Evolutionary conservation across 2,113 vertebrate species (phyloP), one percentile per base, ranked within the genome.

Genomic region (Setophaga petechia): DNA sequence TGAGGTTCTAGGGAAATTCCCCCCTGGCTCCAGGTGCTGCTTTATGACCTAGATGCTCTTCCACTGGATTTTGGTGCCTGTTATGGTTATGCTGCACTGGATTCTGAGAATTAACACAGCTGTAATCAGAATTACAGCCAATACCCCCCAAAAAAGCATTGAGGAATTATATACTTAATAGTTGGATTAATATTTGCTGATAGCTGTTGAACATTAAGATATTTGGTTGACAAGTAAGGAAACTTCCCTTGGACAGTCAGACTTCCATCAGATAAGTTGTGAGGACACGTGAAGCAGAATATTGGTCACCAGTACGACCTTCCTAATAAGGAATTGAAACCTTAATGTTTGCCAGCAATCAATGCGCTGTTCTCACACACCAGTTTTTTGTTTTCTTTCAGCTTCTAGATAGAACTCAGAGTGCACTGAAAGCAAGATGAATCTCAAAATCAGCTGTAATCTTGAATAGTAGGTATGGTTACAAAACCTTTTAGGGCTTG

Each of bases 301-400:
- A 39, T 2, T 88, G 31, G 44, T 57, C n/a, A 84, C 19, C 20
- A 18, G 19, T 61, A 30, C 10, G 10, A 57, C 33, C 9, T 44
- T 43, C 51, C 63, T 4, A 62, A 76, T 46, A 11, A 55, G 57
- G 28, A 68, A 59, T 44, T 21, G 12, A 85, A 89, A 9, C 10
- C 6, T 44, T 72, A 27, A 41, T 52, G 0, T 72, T 87, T 81
- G 31, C 69, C 49, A 83, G 59, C 37, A 71, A n/a, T n/a, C n/a
- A n/a, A 33, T 54, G 49, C 16, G 35, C 15, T 16, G 12, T 41
- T 41, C 33, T 81, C 44, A 77, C 25, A 41, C 37, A 37, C 6
- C 13, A 59, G 19, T 85, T 94, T 37, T 85, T 44, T n/a, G 43
- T 63, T 89, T 25, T 83, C n/a, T n/a, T n/a, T n/a, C n/a, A n/a